These are phyloP conservation scores for Acanthornis magna DNA, from an alignment of 2,797 vertebrate species.

Conservation along the genomic window DNA sequence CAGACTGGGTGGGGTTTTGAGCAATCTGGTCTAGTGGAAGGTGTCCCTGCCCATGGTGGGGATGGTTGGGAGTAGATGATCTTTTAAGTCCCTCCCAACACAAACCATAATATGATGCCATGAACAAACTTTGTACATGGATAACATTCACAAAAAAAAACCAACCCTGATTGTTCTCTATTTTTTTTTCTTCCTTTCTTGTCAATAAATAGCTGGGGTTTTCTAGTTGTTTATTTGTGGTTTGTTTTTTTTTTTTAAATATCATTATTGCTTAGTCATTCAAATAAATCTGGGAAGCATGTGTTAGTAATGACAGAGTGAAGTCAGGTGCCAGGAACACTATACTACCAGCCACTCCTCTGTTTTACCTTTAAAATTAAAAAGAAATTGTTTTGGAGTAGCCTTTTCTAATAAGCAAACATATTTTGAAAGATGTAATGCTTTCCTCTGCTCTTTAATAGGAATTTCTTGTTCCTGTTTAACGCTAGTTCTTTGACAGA, in stretches of 20 bases:
- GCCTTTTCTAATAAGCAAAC: not conserved
- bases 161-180: not conserved
- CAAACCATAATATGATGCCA: not conserved
- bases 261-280: not conserved
- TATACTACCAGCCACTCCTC: not conserved
- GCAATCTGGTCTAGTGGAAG: not conserved
- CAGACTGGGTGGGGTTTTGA: not conserved
- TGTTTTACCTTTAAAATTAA: not conserved
- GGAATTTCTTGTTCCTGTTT: not conserved
- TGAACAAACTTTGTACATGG: not conserved
- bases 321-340: not conserved
- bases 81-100: not conserved
- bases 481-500: not conserved
- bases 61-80: not conserved
- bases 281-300: not conserved
- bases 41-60: rapidly evolving
- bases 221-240: not conserved
- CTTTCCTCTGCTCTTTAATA: not conserved
- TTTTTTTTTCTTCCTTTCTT: not conserved
- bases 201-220: rapidly evolving
- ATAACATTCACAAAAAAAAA: not conserved
- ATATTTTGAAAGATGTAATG: not conserved
- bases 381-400: not conserved
- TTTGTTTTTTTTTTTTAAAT: not conserved
- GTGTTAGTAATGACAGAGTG: not conserved